Conservation (phyloP, 1,140 invertebrate species). For the Campodea augens region DNA sequence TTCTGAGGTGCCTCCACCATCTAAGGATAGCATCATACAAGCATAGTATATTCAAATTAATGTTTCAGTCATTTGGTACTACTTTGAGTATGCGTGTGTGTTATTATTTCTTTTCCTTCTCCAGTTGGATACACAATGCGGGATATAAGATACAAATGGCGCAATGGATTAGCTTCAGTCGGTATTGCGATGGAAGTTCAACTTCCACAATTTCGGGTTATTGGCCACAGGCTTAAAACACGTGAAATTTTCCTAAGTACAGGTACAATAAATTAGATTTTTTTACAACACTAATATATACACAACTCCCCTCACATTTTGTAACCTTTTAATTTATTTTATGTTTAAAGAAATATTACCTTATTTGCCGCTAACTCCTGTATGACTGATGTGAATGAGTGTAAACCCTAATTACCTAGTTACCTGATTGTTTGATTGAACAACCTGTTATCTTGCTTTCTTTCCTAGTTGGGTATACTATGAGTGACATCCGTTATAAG, state of each 20-base stretch:
- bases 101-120: too few relatives aligned
- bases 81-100: too few relatives aligned
- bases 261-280: too few relatives aligned
- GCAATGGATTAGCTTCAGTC: conserved; percentile 66
- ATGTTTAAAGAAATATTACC: too few relatives aligned
- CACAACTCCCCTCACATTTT: too few relatives aligned
- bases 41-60: too few relatives aligned
- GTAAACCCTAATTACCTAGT: neutral
- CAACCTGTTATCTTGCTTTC: conserved; percentile 24
- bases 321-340: too few relatives aligned
- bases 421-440: too few relatives aligned
- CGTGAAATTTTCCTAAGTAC: conserved; percentile 81
- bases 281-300: too few relatives aligned
- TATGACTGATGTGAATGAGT: neutral
- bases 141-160: conserved; percentile 94
- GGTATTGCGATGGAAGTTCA: conserved; percentile 79
- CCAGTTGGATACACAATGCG: conserved; percentile 92
- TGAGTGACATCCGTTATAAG: conserved; percentile 89
- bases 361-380: neutral
- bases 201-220: conserved; percentile 84
- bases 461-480: conserved; percentile 83
- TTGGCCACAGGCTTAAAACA: conserved; percentile 75
- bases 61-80: too few relatives aligned
- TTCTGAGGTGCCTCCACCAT: too few relatives aligned
- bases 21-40: too few relatives aligned